Evolutionary conservation across 1,140 invertebrate species (phyloP).

Genomic region (Ephestia elutella): DNA sequence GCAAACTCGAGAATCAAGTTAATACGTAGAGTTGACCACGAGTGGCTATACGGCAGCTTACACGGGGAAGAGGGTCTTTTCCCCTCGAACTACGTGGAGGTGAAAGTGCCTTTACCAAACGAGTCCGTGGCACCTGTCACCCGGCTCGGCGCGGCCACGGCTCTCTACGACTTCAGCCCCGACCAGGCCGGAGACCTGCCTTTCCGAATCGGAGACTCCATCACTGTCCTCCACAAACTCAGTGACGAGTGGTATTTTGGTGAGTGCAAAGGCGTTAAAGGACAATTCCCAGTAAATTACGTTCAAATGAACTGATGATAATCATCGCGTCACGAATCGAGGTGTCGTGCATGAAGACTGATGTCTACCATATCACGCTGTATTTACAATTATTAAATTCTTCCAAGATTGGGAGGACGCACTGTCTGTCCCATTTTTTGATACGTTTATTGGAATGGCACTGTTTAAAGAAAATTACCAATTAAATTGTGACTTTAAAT

Average conservation of each 20-base stretch:
- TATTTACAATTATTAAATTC: slow-evolving; percentile 9
- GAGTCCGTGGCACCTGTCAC: slow-evolving; percentile 21
- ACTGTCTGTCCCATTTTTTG: background rate
- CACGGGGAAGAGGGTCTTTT: slow-evolving; percentile 84
- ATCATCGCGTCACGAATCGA: slow-evolving; percentile 1
- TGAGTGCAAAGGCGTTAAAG: slow-evolving; percentile 78
- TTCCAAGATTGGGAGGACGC: slow-evolving; percentile 4
- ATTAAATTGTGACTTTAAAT: background rate
- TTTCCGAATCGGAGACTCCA: slow-evolving; percentile 77
- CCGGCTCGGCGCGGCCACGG: slow-evolving; percentile 46
- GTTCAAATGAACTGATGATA: slow-evolving; percentile 74
- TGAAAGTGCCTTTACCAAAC: slow-evolving; percentile 81
- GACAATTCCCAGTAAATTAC: slow-evolving; percentile 89
- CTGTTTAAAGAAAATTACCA: background rate
- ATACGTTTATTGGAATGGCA: background rate
- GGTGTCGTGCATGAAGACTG: slow-evolving; percentile 25
- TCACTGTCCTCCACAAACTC: slow-evolving; percentile 82
- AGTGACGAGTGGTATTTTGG: slow-evolving; percentile 90
- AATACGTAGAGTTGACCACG: slow-evolving; percentile 80
- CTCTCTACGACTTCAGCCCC: slow-evolving; percentile 71
- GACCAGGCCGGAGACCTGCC: slow-evolving; percentile 64
- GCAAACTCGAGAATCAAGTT: slow-evolving; percentile 82
- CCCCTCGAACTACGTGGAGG: slow-evolving; percentile 85
- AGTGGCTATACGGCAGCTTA: slow-evolving; percentile 85
- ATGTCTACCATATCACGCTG: slow-evolving; percentile 26